Evolutionary conservation across 2,888 invertebrate genomes (phyloP).

Genomic region (Mantis religiosa): DNA sequence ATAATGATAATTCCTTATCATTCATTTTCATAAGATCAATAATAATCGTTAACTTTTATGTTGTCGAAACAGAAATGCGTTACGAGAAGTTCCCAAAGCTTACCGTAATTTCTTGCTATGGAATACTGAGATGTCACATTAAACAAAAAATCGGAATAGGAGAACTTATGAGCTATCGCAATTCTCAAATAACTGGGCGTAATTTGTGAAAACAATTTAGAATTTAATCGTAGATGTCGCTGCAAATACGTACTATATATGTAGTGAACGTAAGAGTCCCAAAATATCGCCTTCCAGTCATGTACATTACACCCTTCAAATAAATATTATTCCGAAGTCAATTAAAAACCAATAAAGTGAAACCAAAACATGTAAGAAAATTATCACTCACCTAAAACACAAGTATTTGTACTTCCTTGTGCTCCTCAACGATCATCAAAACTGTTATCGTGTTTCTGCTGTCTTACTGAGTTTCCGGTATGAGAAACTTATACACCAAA

Average conservation of each 20-base stretch:
- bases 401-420: neutral
- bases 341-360: too few relatives aligned
- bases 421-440: neutral
- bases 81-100: neutral
- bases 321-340: too few relatives aligned
- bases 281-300: neutral
- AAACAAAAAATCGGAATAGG: too few relatives aligned
- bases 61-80: neutral
- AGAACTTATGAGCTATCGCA: too few relatives aligned
- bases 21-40: neutral
- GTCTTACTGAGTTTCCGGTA: neutral
- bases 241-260: neutral
- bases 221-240: neutral
- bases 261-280: neutral
- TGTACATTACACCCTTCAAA: neutral
- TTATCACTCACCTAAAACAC: neutral
- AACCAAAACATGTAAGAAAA: neutral
- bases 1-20: constrained; percentile 23
- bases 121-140: neutral
- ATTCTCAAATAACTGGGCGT: neutral
- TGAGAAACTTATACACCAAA: neutral
- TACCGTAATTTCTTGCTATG: neutral
- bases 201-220: neutral
- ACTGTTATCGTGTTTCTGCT: neutral
- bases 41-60: neutral